Percentiles rank a stretch among this genome's conserved stretches.
phyloP scores from a whole-genome alignment of 2,113 vertebrate genomes.

The Boulengeromyrus knoepffleri region DNA sequence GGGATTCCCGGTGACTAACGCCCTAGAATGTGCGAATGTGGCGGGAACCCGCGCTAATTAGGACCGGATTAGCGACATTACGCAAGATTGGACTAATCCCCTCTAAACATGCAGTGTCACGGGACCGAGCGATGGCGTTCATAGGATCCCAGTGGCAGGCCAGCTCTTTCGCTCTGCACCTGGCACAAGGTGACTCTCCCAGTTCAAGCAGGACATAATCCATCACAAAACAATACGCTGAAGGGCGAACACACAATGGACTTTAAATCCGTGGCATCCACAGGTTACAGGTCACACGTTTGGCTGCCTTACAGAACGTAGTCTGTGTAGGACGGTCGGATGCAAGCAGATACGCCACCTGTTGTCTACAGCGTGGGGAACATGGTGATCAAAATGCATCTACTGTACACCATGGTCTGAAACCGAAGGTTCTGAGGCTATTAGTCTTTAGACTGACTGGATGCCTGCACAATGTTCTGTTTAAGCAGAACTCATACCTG shows the following conservation, averaged over 20 bases:
- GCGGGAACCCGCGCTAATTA: conserved; percentile 51
- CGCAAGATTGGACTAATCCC: conserved; percentile 53
- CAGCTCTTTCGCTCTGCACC: background rate
- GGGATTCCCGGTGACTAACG: background rate
- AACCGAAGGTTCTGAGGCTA: background rate
- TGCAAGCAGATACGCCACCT: background rate
- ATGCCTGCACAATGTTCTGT: background rate
- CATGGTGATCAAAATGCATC: background rate
- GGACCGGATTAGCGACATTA: conserved; percentile 54
- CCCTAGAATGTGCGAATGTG: conserved; percentile 28
- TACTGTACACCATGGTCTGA: background rate
- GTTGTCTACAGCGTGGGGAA: background rate
- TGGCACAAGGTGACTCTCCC: background rate
- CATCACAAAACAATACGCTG: background rate
- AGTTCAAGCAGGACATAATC: background rate
- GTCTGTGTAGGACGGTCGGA: background rate
- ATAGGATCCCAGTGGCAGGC: conserved; percentile 44
- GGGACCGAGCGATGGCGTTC: conserved; percentile 21
- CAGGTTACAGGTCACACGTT: background rate
- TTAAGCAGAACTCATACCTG: background rate
- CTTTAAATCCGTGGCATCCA: background rate
- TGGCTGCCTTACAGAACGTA: background rate
- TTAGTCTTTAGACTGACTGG: background rate
- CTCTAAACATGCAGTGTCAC: conserved; percentile 23
- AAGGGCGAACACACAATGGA: background rate